These are phyloP conservation scores for Aculops lycopersici DNA, from an alignment of 1,140 invertebrate genomes.

Conservation along the genomic window DNA sequence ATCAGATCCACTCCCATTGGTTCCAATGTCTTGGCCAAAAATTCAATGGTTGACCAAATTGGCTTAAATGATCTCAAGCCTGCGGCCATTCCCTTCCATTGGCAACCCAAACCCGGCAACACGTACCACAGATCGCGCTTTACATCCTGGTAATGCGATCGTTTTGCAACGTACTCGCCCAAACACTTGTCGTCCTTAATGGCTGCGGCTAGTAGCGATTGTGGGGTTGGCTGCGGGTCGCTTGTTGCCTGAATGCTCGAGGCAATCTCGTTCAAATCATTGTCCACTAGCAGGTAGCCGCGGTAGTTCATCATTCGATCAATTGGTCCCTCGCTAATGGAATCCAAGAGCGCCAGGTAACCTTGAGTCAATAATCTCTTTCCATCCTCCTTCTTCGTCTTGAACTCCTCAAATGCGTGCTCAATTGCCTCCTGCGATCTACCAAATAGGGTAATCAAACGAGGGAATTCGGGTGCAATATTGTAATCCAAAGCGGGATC, in stretches of 20 bases:
- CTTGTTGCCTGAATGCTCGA: neutral
- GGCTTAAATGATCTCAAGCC: slow-evolving; percentile 38
- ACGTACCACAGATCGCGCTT: slow-evolving; percentile 56
- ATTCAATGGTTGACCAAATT: neutral
- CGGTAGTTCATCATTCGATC: neutral
- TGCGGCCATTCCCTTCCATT: slow-evolving; percentile 76
- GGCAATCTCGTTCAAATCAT: slow-evolving; percentile 1
- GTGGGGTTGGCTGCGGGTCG: neutral
- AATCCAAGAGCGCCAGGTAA: slow-evolving; percentile 6
- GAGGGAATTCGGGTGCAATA: slow-evolving; percentile 8
- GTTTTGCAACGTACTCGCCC: neutral
- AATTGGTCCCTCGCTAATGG: slow-evolving; percentile 3
- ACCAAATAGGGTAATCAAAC: slow-evolving; percentile 17
- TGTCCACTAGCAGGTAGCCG: slow-evolving; percentile 1
- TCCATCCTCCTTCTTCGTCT: too few species aligned
- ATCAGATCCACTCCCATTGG: slow-evolving; percentile 2
- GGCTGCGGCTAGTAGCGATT: neutral
- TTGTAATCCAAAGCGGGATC: neutral
- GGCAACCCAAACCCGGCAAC: slow-evolving; percentile 82
- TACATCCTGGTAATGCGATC: slow-evolving; percentile 9
- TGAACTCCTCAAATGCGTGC: slow-evolving; percentile 14
- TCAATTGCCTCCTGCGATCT: slow-evolving; percentile 19
- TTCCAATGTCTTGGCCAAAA: neutral
- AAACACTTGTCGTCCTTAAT: neutral
- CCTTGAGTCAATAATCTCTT: slow-evolving; percentile 9